Evolutionary conservation across 2,797 vertebrate species (phyloP).

Genomic region (Microcaecilia unicolor): DNA sequence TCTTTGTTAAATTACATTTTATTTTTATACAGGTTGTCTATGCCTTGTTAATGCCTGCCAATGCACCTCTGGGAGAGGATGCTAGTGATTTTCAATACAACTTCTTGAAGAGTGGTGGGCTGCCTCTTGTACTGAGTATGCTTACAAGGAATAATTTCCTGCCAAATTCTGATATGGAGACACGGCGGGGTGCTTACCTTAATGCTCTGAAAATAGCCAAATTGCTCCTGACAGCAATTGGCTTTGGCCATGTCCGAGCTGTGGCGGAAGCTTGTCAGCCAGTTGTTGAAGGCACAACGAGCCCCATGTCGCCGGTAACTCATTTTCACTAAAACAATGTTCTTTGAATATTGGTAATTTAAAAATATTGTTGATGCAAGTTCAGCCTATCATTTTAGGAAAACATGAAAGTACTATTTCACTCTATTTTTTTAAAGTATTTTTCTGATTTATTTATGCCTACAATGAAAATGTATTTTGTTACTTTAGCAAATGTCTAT

Average conservation of each 20-base stretch:
- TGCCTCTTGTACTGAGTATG: conserved; percentile 94
- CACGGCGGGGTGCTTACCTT: conserved; percentile 91
- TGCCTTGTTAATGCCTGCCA: conserved; percentile 97
- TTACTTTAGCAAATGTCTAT: no score
- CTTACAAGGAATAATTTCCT: conserved; percentile 98
- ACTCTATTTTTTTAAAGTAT: neutral
- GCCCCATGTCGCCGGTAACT: conserved; percentile 86
- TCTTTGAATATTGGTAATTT: no score
- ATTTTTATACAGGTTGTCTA: conserved; percentile 81
- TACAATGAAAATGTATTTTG: neutral
- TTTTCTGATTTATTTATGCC: neutral
- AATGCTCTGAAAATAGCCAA: conserved; percentile 97
- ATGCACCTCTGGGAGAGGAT: conserved; percentile 90
- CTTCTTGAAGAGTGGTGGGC: conserved; percentile 92
- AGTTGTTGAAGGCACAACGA: conserved; percentile 81
- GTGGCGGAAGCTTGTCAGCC: conserved; percentile 97
- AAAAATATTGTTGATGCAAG: no score
- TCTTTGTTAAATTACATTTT: neutral
- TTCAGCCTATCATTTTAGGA: no score
- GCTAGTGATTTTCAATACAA: conserved; percentile 97
- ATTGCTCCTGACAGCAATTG: conserved; percentile 88
- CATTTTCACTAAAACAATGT: no score
- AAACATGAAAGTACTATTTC: no score
- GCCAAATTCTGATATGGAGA: conserved; percentile 96
- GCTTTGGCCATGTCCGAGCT: conserved; percentile 91